Evolutionary conservation across 2,888 invertebrate species (phyloP).

Genomic region (Pristionchus arcanus): DNA sequence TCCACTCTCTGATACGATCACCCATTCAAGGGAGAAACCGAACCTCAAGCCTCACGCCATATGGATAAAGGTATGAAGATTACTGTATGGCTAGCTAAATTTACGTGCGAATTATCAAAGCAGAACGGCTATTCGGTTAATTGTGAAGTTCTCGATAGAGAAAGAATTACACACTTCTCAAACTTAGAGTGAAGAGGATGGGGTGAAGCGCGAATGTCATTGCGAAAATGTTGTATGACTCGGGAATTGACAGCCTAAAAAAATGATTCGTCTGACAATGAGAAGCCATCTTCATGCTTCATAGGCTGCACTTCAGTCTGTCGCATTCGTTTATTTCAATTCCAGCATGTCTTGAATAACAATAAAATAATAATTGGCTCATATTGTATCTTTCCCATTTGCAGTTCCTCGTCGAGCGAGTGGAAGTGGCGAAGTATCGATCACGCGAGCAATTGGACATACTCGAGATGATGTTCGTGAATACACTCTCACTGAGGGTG

Average conservation of each 20-base stretch:
- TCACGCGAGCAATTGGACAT: conserved; percentile 97
- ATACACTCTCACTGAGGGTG: conserved; percentile 83
- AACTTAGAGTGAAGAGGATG: too few relatives aligned
- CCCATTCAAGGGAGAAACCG: conserved; percentile 88
- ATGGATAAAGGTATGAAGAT: conserved; percentile 87
- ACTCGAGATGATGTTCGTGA: conserved; percentile 90
- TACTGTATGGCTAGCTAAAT: too few relatives aligned
- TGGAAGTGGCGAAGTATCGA: conserved; percentile 97
- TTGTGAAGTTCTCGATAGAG: too few relatives aligned
- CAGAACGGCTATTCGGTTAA: too few relatives aligned
- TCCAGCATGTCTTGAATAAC: neutral
- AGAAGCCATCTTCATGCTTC: neutral
- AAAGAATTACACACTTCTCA: neutral
- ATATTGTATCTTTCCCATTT: neutral
- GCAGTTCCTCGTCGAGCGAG: conserved; percentile 84
- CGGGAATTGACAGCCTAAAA: too few relatives aligned
- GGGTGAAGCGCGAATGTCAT: neutral
- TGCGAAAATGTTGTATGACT: neutral
- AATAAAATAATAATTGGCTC: neutral
- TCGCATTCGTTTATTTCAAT: neutral
- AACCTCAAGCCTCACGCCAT: conserved; percentile 93
- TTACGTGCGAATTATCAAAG: too few relatives aligned
- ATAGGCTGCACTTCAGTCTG: neutral
- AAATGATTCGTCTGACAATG: too few relatives aligned
- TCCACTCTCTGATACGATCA: conserved; percentile 90